Base-by-base conservation (phyloP, 2,888 invertebrate genomes). In the Steromphala cineraria region DNA sequence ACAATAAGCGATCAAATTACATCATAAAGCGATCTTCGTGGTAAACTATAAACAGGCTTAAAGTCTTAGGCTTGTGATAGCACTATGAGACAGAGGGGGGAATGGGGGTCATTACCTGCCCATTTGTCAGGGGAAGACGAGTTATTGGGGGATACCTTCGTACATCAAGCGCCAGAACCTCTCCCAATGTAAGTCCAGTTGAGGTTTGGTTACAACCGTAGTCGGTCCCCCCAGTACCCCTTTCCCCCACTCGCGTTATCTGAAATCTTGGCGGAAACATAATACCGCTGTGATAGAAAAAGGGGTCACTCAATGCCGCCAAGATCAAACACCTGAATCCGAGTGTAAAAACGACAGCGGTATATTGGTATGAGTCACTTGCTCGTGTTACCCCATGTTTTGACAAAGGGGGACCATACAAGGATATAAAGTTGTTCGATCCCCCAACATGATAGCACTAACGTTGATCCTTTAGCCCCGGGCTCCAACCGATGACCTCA, bases 311-410 rank as follows among this genome's bases (percentile, higher is more conserved):
- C 17, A 5, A 31, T 24, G 15, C 31, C 76, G 53, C 76, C 13
- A 55, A 76, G 55, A 76, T 76, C 76, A 76, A 76, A 76, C 53
- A 76, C 53, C 55, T 17, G 76, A 76, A 76, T 76, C 53, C 76
- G 76, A 55, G 76, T 76, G 76, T 76, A 76, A 76, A 76, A 76
- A 55, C 76, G 76, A 21, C 76, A 31, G 31, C 24, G 31, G 76
- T 76, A 76, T 76, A 76, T n/a, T n/a, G n/a, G 55, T 76, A 55
- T 76, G 76, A 76, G 53, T 76, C 76, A 76, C 76, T 76, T 76
- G 55, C 76, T 76, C 76, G 28, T 24, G 76, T 53, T 55, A 53
- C 53, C 24, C 31, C 28, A 53, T 53, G 55, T 21, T 53, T 76
- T n/a, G 31, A 76, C 76, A 76, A 76, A 76, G 31, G 76, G 36